A percentile compares a stretch with the other conserved stretches of the same genome.
These are phyloP conservation scores for Isotomurus palustris DNA, from an alignment of 2,888 invertebrate genomes.

Conservation along the genomic window DNA sequence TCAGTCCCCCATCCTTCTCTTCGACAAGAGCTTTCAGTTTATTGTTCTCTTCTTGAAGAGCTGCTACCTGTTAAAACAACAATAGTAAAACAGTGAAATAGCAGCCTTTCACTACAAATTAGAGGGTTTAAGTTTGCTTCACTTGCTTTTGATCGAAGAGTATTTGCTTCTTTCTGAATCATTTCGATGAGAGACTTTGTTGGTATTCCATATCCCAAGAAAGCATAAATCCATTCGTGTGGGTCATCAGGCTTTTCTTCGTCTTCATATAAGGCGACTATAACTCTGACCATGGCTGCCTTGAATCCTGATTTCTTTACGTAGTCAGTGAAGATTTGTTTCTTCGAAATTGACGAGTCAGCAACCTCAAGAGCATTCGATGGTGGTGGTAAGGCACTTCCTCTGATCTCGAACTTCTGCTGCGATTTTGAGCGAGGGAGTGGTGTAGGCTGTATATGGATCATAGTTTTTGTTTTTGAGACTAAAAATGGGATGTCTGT, in stretches of 20 bases:
- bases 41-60: not conserved
- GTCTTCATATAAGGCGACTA: constrained; percentile 29
- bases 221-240: constrained; percentile 14
- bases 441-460: no score
- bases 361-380: not conserved
- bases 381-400: no score
- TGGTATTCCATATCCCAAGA: constrained; percentile 27
- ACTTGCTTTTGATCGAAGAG: constrained; percentile 10
- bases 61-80: not conserved
- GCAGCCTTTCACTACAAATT: not conserved
- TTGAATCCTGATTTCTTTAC: constrained; percentile 21
- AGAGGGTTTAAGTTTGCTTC: not conserved
- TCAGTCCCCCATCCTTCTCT: not conserved
- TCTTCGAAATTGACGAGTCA: not conserved
- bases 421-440: no score
- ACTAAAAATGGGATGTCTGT: no score
- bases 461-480: no score
- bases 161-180: constrained; percentile 3
- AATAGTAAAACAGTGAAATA: not conserved
- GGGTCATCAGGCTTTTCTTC: constrained; percentile 26
- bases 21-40: not conserved
- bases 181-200: constrained; percentile 4
- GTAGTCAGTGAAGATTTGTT: constrained; percentile 13
- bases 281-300: constrained; percentile 19
- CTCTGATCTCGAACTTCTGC: no score